Percentiles rank a stretch among this genome's conserved stretches.
phyloP scores from a whole-genome alignment of 37 sponge, comb jelly and placozoan species.

The Tethya wilhelma region DNA sequence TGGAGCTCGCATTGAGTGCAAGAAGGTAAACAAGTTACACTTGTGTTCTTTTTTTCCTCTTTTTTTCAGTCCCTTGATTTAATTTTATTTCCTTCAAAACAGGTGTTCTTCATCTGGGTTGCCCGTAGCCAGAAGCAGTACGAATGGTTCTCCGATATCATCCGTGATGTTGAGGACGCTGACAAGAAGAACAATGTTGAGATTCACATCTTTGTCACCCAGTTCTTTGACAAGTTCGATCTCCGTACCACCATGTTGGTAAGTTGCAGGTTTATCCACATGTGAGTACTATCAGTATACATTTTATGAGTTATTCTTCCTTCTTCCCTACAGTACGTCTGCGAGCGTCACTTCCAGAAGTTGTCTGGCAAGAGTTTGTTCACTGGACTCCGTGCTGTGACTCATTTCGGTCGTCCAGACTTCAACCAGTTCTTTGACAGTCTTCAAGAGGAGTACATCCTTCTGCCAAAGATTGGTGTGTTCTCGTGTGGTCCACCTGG shows the following conservation, averaged over 20 bases:
- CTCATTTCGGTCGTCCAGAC: conserved; percentile 97
- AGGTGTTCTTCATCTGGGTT: conserved; percentile 98
- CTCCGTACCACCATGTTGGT: conserved; percentile 98
- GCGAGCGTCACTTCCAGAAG: conserved; percentile 97
- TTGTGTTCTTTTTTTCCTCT: background rate
- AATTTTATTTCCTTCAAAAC: background rate
- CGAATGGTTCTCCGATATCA: conserved; percentile 97
- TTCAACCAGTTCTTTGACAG: conserved; percentile 91
- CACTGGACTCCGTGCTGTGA: conserved; percentile 92
- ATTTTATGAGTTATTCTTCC: background rate
- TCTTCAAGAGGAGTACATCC: conserved; percentile 81
- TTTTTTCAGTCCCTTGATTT: background rate
- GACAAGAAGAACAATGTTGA: conserved; percentile 85
- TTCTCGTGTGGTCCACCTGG: conserved; percentile 98
- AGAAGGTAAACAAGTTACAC: conserved; percentile 64
- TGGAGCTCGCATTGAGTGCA: conserved; percentile 82
- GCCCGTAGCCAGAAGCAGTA: conserved; percentile 96
- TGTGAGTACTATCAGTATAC: background rate
- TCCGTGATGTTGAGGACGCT: conserved; percentile 89
- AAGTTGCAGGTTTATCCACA: conserved; percentile 10
- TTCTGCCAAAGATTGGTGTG: conserved; percentile 92
- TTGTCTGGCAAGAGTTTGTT: conserved; percentile 92
- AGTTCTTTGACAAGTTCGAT: conserved; percentile 97
- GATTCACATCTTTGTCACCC: conserved; percentile 95
- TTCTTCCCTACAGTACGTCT: conserved; percentile 79